Percentiles rank a stretch among this genome's conserved stretches.
Conservation (phyloP, 2,113 vertebrate species). For the Carlito syrichta region DNA sequence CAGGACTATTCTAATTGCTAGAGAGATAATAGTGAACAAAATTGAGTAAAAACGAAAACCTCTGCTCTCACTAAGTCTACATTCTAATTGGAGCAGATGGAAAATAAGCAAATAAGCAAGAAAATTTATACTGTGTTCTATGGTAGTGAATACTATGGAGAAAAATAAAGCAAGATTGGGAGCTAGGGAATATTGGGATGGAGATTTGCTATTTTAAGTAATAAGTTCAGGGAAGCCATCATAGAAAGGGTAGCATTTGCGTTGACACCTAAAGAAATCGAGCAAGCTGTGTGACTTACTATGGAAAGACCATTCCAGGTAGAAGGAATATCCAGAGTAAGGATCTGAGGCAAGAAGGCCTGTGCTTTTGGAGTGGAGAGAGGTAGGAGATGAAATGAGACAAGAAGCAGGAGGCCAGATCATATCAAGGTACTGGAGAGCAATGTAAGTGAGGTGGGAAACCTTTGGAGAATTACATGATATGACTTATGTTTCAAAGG, state of each 20-base stretch:
- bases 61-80: neutral
- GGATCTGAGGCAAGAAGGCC: neutral
- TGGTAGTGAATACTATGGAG: neutral
- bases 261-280: neutral
- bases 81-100: neutral
- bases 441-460: neutral
- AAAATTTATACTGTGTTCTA: neutral
- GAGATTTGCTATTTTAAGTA: neutral
- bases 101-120: neutral
- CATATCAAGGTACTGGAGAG: neutral
- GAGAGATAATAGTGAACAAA: neutral
- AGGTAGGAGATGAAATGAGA: neutral
- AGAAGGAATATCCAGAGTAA: neutral
- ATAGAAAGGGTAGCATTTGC: neutral
- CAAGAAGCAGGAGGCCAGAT: neutral
- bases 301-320: neutral
- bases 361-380: neutral
- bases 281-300: neutral
- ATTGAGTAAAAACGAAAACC: neutral
- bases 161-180: neutral
- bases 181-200: neutral
- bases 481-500: neutral
- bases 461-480: neutral
- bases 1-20: neutral
- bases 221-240: neutral